phyloP scores from a whole-genome alignment of 1,140 invertebrate genomes.

The Oedothorax gibbosus region DNA sequence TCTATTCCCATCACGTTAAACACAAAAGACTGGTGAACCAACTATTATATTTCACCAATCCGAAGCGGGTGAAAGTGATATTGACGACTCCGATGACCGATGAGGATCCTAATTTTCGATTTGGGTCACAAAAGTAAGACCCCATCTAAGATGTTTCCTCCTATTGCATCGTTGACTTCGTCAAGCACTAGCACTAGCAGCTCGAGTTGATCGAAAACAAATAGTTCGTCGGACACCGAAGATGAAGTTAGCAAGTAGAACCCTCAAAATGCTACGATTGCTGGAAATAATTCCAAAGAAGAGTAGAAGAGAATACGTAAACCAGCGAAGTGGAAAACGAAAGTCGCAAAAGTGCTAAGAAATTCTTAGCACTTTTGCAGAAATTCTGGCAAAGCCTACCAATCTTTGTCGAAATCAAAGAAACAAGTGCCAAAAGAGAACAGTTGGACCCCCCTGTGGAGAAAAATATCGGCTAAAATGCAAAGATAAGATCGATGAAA shows the following conservation, averaged over 20 bases:
- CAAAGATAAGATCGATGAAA: too few relatives aligned
- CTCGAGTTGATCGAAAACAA: too few relatives aligned
- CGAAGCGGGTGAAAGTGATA: background rate
- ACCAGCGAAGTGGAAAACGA: background rate
- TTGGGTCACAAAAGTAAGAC: conserved; percentile 4
- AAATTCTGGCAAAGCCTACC: conserved; percentile 7
- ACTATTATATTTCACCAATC: too few relatives aligned
- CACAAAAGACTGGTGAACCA: too few relatives aligned
- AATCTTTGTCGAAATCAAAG: background rate
- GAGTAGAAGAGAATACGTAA: background rate
- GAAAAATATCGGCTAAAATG: too few relatives aligned
- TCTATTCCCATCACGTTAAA: too few relatives aligned
- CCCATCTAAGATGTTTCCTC: background rate
- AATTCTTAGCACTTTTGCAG: too few relatives aligned
- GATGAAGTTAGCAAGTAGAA: background rate
- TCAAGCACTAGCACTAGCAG: background rate
- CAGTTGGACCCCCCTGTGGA: too few relatives aligned
- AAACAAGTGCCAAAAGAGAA: background rate
- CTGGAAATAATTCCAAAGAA: conserved; percentile 1
- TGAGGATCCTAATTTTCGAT: background rate
- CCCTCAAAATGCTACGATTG: conserved; percentile 7
- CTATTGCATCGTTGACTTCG: too few relatives aligned
- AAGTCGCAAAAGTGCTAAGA: background rate
- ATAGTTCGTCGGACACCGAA: conserved; percentile 7
- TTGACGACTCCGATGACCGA: background rate